phyloP scores from a whole-genome alignment of 2,888 invertebrate genomes.

The Andrena marginata region DNA sequence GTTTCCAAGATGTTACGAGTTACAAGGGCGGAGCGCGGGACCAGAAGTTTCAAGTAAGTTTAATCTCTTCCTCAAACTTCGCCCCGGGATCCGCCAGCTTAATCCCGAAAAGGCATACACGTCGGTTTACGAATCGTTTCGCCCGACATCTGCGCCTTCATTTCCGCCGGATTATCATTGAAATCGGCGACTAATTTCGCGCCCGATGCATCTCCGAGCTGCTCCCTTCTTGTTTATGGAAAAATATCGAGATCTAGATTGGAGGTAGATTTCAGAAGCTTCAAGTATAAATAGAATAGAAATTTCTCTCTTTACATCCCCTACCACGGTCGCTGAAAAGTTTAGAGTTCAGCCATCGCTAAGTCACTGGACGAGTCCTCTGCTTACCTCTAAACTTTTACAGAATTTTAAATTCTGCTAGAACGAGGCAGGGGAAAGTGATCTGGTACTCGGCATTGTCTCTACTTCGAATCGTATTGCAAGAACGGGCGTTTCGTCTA shows the following conservation, averaged over 20 bases:
- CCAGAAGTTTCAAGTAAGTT: conserved; percentile 53
- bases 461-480: neutral
- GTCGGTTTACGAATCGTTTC: conserved; percentile 58
- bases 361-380: no score
- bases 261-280: neutral
- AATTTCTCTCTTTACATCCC: no score
- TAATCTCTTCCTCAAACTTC: conserved; percentile 58
- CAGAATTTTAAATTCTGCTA: no score
- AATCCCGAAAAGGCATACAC: conserved; percentile 66
- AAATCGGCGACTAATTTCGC: conserved; percentile 15
- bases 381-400: no score
- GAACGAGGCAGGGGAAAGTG: no score
- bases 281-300: neutral
- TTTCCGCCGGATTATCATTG: conserved; percentile 41
- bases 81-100: conserved; percentile 54
- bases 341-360: no score
- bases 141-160: conserved; percentile 34
- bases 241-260: neutral
- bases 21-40: neutral
- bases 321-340: no score
- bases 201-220: no score
- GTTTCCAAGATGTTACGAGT: conserved; percentile 25
- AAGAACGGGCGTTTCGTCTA: neutral
- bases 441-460: neutral
- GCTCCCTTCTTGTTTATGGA: conserved; percentile 1